A percentile compares a stretch with the other conserved stretches of the same genome.
Evolutionary conservation across 2,888 invertebrate genomes (phyloP).

Genomic region (Hipparchia semele): DNA sequence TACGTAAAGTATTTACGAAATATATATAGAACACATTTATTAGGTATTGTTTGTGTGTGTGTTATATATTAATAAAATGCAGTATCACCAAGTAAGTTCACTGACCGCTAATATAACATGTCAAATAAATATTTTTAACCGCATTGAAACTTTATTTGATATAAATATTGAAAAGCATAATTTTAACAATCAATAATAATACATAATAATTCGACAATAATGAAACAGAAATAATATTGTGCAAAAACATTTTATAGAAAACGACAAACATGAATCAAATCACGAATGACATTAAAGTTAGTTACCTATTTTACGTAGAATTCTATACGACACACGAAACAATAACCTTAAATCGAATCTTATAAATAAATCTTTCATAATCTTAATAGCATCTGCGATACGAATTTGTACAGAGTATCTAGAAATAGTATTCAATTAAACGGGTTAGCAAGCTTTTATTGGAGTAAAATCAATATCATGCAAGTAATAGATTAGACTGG

Average conservation of each 20-base stretch:
- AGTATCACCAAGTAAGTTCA: no score
- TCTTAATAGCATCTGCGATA: constrained; percentile 73
- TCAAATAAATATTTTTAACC: no score
- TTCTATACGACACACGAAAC: constrained; percentile 19
- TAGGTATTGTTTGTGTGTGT: no score
- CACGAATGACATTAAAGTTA: constrained; percentile 11
- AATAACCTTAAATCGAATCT: constrained; percentile 35
- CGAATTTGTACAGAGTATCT: constrained; percentile 60
- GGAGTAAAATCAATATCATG: constrained; percentile 40
- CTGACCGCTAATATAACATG: no score
- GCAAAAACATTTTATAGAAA: not conserved
- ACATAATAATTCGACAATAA: not conserved
- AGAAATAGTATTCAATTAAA: constrained; percentile 65
- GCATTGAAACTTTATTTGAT: no score
- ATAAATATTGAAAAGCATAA: no score
- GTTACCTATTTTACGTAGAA: constrained; percentile 3
- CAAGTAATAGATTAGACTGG: not conserved
- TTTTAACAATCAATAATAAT: no score
- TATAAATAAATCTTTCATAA: constrained; percentile 61
- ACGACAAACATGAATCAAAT: constrained; percentile 6
- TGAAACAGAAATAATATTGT: not conserved
- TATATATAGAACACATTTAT: no score
- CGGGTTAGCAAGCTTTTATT: constrained; percentile 56
- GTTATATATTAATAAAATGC: no score
- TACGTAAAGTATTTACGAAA: no score